A percentile compares a stretch with the other conserved stretches of the same genome.
These are phyloP conservation scores for Catagonus wagneri DNA, from an alignment of 2,113 vertebrate species.

Conservation along the genomic window DNA sequence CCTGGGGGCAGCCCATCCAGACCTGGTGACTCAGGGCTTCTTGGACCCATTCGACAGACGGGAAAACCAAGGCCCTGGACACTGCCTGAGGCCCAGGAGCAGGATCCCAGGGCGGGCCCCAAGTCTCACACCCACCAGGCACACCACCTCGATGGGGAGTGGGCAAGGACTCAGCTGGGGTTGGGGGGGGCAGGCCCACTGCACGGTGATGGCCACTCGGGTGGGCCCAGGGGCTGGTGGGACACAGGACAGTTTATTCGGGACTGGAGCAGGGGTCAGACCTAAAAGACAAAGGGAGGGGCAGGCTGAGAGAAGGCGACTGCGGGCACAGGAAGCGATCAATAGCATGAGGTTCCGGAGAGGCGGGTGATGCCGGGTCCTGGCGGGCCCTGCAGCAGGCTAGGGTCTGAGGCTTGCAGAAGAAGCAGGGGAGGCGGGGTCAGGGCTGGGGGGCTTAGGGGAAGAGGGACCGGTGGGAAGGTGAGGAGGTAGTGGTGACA, in stretches of 20 bases:
- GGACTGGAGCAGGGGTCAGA: background rate
- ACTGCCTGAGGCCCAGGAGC: background rate
- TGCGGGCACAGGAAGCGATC: background rate
- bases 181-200: background rate
- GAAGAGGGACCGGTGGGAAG: background rate
- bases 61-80: background rate
- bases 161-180: background rate
- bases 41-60: background rate
- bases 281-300: background rate
- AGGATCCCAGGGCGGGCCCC: rapidly evolving
- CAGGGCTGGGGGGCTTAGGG: too few relatives aligned
- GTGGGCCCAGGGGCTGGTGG: rapidly evolving
- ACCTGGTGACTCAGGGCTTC: too few relatives aligned
- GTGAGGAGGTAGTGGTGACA: background rate
- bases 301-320: too few relatives aligned
- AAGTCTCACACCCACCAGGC: background rate
- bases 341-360: background rate
- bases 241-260: background rate
- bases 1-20: rapidly evolving
- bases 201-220: background rate
- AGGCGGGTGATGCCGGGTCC: background rate
- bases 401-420: background rate
- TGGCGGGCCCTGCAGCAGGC: background rate
- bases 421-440: background rate
- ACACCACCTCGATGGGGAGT: too few relatives aligned